Conservation (phyloP, 2,113 vertebrate genomes). For the Phyllostomus hastatus region DNA sequence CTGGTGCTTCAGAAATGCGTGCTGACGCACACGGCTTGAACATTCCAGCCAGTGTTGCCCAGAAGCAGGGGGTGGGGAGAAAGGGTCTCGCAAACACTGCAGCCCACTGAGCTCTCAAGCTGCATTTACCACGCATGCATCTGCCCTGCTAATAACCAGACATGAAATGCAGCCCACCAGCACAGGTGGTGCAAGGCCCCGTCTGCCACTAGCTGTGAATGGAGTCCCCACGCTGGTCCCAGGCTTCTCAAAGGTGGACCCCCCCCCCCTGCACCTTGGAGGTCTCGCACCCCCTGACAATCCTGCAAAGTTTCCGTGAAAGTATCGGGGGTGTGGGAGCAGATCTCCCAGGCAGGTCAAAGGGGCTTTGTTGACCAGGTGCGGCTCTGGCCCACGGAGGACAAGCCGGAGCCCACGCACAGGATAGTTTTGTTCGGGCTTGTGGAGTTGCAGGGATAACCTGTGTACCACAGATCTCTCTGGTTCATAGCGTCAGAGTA, state of each 20-base stretch:
- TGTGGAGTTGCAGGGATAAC: background rate
- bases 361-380: background rate
- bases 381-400: background rate
- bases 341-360: background rate
- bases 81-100: background rate
- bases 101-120: background rate
- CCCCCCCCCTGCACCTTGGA: fast-evolving
- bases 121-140: background rate
- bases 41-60: background rate
- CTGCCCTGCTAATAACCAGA: background rate
- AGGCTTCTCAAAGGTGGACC: background rate
- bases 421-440: background rate
- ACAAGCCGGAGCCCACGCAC: background rate
- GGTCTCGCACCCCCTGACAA: background rate
- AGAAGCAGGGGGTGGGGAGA: background rate
- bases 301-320: background rate
- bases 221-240: fast-evolving
- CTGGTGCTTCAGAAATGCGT: background rate
- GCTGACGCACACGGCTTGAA: background rate
- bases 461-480: background rate
- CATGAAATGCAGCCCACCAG: background rate
- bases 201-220: fast-evolving
- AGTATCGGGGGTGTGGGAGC: background rate
- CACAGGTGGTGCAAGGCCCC: background rate
- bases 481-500: background rate